Percentiles rank a stretch among this genome's conserved stretches.
Conservation (phyloP, 2,113 vertebrate species). For the Tachuris rubrigastra region DNA sequence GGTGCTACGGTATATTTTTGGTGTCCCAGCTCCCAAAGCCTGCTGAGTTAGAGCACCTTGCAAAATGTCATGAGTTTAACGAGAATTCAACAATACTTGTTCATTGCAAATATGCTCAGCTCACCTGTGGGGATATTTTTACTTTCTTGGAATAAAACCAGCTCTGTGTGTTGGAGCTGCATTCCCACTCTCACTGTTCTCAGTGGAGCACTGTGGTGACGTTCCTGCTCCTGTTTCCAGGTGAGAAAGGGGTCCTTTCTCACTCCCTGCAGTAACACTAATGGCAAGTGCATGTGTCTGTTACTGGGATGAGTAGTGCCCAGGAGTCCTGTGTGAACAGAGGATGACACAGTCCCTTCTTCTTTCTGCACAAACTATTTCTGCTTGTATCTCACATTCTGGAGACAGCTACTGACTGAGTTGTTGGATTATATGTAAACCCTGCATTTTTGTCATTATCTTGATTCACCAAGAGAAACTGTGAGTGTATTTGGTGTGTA, state of each 20-base stretch:
- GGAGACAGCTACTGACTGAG: not conserved
- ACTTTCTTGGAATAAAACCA: not conserved
- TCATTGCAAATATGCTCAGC: not conserved
- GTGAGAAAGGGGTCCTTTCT: not conserved
- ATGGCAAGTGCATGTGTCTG: not conserved
- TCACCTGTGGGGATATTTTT: not conserved
- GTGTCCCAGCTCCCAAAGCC: not conserved
- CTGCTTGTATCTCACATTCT: not conserved
- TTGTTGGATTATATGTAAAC: not conserved
- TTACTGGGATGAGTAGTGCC: not conserved
- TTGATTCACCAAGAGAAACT: not conserved
- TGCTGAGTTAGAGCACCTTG: not conserved
- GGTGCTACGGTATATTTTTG: not conserved
- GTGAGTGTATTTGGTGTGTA: not conserved
- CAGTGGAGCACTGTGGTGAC: not conserved
- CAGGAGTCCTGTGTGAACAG: not conserved
- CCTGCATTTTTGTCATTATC: not conserved
- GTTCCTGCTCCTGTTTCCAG: not conserved
- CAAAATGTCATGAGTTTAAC: not conserved
- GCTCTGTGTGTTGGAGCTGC: not conserved
- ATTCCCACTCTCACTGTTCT: rapidly evolving
- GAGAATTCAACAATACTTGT: rapidly evolving
- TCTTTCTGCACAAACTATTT: not conserved
- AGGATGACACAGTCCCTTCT: not conserved
- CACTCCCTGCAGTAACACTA: too few species aligned